Base-by-base conservation (phyloP, 2,113 vertebrate genomes). In the Aleadryas rufinucha region DNA sequence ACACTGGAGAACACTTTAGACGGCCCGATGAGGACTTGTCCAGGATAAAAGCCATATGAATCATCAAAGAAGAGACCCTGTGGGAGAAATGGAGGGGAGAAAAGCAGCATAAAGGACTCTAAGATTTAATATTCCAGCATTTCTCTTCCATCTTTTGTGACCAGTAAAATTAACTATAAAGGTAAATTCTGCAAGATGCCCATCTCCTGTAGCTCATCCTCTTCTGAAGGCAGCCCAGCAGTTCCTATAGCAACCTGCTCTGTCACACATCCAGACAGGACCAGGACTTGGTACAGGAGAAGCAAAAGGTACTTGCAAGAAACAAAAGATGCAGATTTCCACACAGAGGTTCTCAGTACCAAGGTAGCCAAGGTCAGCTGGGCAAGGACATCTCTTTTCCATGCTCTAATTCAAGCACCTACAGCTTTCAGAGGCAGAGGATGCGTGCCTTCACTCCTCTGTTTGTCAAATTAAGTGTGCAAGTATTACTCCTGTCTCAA, bases 31-130 rank as follows among this genome's bases (percentile, higher is more conserved):
- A 99, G 98, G 92, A 99, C 99, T 97, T 99, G 99, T 45, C 99
- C 99, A 14, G 99, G 99, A 96, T 99, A 99, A 98, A 99, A 99
- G 57, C 99, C 99, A 0, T 99, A 99, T 2, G 99, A 99, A 91
- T 99, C 99, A 28, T 99, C 99, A 42, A 99, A 99, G 98, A 99
- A 99, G 84, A 99, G 98, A 70, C 99, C 99, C 99, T 99, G 97
- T 30, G 19, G 31, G 39, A 5, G 8, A 79, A 90, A 80, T 17
- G 18, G 4, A 90, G 9, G 21, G 8, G 18, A 35, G 33, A 66
- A 50, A 45, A 71, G 6, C 74, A 92, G 54, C 14, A 80, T 77
- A 66, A 93, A 93, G n/a, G 63, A 81, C 45, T 60, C 22, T 11
- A 52, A 79, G 50, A 53, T 37, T 70, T 44, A 57, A 22, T 59